Evolutionary conservation across 1,140 invertebrate genomes (phyloP).

Genomic region (Lethocerus indicus): DNA sequence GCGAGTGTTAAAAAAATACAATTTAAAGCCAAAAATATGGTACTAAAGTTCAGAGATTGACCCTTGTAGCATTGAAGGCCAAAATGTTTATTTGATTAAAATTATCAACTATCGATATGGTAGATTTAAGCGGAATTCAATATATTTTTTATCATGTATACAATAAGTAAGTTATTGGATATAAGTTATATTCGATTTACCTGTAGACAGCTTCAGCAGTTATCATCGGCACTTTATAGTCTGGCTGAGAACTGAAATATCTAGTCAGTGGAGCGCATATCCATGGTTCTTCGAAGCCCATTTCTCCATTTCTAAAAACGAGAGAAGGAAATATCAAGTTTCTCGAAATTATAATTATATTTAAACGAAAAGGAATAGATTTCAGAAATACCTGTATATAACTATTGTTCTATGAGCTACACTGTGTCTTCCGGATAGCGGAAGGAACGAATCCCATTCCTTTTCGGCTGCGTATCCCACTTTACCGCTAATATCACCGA

Average conservation of each 20-base stretch:
- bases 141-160: no score
- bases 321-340: no score
- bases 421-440: constrained; percentile 62
- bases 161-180: no score
- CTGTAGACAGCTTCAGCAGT: constrained; percentile 56
- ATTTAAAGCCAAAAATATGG: no score
- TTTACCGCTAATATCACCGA: constrained; percentile 84
- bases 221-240: constrained; percentile 48
- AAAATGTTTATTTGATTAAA: no score
- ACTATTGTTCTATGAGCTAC: constrained; percentile 68
- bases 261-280: constrained; percentile 44
- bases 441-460: constrained; percentile 66
- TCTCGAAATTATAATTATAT: no score
- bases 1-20: no score
- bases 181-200: constrained; percentile 5
- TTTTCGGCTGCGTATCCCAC: constrained; percentile 24
- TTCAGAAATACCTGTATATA: constrained; percentile 48
- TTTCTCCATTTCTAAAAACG: constrained; percentile 26
- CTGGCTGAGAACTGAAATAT: constrained; percentile 32
- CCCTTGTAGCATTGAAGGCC: no score
- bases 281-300: constrained; percentile 36
- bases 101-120: no score
- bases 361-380: no score
- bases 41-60: no score
- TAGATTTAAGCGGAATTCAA: no score